These are phyloP conservation scores for Apteryx owenii DNA, from an alignment of 2,113 vertebrate species.

Conservation along the genomic window DNA sequence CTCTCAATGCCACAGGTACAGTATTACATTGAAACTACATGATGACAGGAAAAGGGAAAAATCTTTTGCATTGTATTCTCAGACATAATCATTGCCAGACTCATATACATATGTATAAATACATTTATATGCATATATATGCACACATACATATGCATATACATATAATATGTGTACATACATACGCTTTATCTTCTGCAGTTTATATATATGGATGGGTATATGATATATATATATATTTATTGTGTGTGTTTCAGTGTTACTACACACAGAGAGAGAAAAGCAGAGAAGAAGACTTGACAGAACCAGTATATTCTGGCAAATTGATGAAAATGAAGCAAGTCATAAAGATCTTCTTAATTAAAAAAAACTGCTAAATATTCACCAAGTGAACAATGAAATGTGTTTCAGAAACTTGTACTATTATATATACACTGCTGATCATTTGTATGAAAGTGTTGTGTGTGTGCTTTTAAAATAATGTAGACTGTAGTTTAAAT, in stretches of 20 bases:
- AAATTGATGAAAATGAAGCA: neutral
- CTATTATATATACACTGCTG: neutral
- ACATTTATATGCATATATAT: neutral
- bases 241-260: neutral
- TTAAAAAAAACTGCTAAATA: slow-evolving; percentile 9
- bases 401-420: neutral
- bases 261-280: neutral
- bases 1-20: slow-evolving; percentile 97
- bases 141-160: neutral
- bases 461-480: neutral
- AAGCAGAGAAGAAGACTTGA: neutral
- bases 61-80: neutral
- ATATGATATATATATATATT: neutral
- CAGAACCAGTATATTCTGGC: neutral
- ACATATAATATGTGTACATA: neutral
- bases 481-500: neutral
- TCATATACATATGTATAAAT: neutral
- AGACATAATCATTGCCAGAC: neutral
- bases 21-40: neutral
- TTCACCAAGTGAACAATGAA: neutral
- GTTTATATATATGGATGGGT: neutral
- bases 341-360: neutral
- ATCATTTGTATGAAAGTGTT: neutral
- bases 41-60: neutral
- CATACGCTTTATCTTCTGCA: neutral